A percentile compares a stretch with the other conserved stretches of the same genome.
These are phyloP conservation scores for Hypsopygia costalis DNA, from an alignment of 2,888 invertebrate genomes.

Conservation along the genomic window DNA sequence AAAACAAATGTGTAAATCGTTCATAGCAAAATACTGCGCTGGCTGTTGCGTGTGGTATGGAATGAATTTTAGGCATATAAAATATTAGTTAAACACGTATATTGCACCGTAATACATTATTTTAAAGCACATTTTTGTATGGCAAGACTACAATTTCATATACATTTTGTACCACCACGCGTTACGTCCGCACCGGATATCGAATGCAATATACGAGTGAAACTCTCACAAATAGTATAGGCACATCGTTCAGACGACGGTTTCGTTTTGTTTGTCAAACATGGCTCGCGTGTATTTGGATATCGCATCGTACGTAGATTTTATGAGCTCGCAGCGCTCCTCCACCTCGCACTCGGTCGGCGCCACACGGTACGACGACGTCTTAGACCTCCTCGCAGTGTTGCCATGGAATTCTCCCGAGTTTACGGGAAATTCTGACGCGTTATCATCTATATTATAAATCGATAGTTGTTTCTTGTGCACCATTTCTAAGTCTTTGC, in stretches of 20 bases:
- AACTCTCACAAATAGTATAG: constrained; percentile 23
- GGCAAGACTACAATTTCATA: constrained; percentile 2
- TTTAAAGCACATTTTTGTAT: background rate
- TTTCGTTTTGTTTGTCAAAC: constrained; percentile 70
- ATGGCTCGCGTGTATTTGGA: constrained; percentile 70
- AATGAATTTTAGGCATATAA: constrained; percentile 65
- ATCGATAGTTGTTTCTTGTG: constrained; percentile 54
- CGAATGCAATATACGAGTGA: constrained; percentile 9
- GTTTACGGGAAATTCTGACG: constrained; percentile 27
- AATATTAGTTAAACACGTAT: constrained; percentile 35
- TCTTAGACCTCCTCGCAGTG: constrained; percentile 29
- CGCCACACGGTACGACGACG: constrained; percentile 57
- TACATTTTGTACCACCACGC: background rate
- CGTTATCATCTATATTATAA: constrained; percentile 52
- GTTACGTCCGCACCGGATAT: constrained; percentile 1
- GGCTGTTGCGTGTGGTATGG: constrained; percentile 54
- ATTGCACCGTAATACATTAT: constrained; percentile 22
- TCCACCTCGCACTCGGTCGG: constrained; percentile 60
- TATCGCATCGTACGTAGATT: constrained; percentile 69
- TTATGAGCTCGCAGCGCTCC: constrained; percentile 66
- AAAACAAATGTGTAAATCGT: constrained; percentile 52
- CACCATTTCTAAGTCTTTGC: constrained; percentile 65
- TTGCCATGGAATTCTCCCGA: constrained; percentile 18
- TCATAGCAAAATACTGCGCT: constrained; percentile 67
- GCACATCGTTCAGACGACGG: constrained; percentile 66